A percentile compares a stretch with the other conserved stretches of the same genome.
Evolutionary conservation across 2,888 invertebrate species (phyloP).

Genomic region (Drosophila pegasa): DNA sequence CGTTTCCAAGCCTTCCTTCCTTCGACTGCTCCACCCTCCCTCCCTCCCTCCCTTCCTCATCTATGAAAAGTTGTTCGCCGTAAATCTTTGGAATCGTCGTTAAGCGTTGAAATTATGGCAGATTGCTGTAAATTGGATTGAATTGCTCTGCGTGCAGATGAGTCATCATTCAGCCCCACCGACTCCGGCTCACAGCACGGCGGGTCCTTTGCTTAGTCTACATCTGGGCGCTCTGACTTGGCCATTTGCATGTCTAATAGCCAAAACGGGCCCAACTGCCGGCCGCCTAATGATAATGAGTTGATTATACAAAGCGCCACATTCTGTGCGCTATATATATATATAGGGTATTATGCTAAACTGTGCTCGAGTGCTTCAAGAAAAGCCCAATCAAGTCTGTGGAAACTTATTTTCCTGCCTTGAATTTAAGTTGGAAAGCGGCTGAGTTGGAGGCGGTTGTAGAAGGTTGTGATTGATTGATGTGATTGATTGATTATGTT

Average conservation of each 20-base stretch:
- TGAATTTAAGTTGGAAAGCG: background rate
- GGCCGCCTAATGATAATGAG: conserved; percentile 72
- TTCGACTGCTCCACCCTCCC: background rate
- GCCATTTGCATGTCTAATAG: conserved; percentile 72
- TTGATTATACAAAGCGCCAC: conserved; percentile 58
- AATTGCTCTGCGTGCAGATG: conserved; percentile 61
- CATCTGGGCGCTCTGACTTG: conserved; percentile 47
- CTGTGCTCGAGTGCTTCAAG: background rate
- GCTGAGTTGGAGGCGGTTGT: background rate
- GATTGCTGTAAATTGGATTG: conserved; percentile 74
- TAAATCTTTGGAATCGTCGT: conserved; percentile 68
- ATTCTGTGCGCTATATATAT: conserved; percentile 10
- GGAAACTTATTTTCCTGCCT: background rate
- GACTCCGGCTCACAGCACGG: background rate
- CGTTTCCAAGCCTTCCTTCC: conserved; percentile 9
- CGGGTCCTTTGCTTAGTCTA: conserved; percentile 43
- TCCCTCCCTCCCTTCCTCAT: conserved; percentile 14
- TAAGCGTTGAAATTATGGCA: conserved; percentile 75
- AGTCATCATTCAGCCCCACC: conserved; percentile 49
- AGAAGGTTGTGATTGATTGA: conserved; percentile 2
- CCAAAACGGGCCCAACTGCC: conserved; percentile 39
- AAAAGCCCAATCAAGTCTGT: background rate
- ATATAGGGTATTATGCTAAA: conserved; percentile 4
- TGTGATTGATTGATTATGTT: conserved; percentile 12
- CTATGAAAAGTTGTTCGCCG: conserved; percentile 63